Conservation (phyloP, 2,888 invertebrate species). For the Incurvaria masculella region DNA sequence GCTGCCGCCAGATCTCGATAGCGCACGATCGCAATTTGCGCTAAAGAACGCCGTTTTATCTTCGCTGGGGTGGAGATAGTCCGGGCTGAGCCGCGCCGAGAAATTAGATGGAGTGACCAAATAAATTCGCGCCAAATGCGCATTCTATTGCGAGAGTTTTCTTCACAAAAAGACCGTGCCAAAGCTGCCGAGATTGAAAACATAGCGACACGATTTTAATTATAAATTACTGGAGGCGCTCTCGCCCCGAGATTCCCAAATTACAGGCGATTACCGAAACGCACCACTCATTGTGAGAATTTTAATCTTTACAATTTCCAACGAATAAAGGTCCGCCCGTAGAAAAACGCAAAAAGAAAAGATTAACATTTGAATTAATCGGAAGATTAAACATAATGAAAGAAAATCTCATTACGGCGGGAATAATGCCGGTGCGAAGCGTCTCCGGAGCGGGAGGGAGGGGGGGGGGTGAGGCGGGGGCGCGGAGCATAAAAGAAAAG, state of each 20-base stretch:
- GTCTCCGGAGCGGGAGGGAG: no score
- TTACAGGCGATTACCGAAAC: not conserved
- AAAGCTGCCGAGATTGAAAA: no score
- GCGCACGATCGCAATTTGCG: not conserved
- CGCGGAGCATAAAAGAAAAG: conserved; percentile 41
- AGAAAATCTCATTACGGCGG: conserved; percentile 54
- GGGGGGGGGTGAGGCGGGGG: no score
- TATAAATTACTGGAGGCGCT: not conserved
- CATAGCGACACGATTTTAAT: not conserved
- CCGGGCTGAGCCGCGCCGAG: no score
- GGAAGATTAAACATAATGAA: conserved; percentile 58
- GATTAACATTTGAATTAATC: conserved; percentile 58
- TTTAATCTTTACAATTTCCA: not conserved
- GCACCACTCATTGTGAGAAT: not conserved
- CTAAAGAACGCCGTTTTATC: not conserved
- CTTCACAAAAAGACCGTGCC: no score
- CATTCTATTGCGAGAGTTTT: no score
- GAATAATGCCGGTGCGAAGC: conserved; percentile 54
- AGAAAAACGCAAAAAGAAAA: conserved; percentile 45
- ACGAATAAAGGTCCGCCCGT: conserved; percentile 29
- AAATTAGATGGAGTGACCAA: no score
- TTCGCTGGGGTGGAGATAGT: no score
- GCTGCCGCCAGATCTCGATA: not conserved
- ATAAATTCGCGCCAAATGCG: no score
- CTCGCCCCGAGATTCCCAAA: not conserved